Percentiles rank a stretch among this genome's conserved stretches.
Conservation (phyloP, 2,797 vertebrate species). For the Pseudotriccus pelzelni region DNA sequence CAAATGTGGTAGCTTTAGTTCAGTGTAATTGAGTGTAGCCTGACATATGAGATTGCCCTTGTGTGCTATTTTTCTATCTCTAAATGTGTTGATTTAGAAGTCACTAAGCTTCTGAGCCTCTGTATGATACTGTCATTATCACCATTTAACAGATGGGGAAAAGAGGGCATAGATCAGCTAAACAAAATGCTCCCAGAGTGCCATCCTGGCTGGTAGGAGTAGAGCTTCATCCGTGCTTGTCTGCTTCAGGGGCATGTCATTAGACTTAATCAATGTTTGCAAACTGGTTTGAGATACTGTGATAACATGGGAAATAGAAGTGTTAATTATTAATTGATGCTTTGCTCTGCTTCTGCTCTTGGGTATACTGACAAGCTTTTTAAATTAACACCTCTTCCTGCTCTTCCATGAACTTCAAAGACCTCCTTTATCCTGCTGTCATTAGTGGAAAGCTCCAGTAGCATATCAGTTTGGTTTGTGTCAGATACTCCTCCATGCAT, state of each 20-base stretch:
- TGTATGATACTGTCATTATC: neutral
- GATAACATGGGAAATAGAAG: neutral
- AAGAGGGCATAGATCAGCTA: neutral
- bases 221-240: neutral
- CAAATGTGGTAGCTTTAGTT: neutral
- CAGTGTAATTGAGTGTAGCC: neutral
- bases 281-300: slow-evolving; percentile 28
- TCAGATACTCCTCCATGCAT: neutral
- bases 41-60: neutral
- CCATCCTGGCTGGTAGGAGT: neutral
- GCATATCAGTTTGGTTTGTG: neutral
- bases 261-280: slow-evolving; percentile 27
- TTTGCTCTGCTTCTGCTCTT: slow-evolving; percentile 27
- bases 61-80: neutral
- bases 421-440: slow-evolving; percentile 20
- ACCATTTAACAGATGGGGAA: neutral
- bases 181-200: neutral
- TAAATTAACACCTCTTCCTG: slow-evolving; percentile 32
- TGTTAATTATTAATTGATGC: slow-evolving; percentile 51
- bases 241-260: neutral
- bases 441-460: neutral
- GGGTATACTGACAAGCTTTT: slow-evolving; percentile 24
- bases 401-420: slow-evolving; percentile 37
- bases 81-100: neutral
- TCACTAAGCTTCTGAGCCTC: neutral